Conservation (phyloP, 2,888 invertebrate genomes). For the Limenitis camilla region DNA sequence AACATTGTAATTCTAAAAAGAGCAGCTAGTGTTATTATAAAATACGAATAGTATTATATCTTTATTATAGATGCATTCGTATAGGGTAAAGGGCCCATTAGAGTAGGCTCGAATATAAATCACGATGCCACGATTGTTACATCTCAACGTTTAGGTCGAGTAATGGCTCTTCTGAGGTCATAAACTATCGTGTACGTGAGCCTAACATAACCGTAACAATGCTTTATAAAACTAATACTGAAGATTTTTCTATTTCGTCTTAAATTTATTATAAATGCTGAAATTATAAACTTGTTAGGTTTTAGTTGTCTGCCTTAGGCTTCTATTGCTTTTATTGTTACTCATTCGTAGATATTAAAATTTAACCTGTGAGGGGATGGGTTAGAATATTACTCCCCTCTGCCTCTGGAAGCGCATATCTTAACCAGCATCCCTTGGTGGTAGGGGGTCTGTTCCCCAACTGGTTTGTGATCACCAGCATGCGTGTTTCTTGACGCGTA, state of each 20-base stretch:
- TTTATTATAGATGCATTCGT: neutral
- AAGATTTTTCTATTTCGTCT: no score
- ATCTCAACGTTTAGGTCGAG: slow-evolving; percentile 14
- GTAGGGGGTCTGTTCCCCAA: no score
- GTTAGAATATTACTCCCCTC: no score
- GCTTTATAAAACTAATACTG: slow-evolving; percentile 4
- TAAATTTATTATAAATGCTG: no score
- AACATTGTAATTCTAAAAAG: no score
- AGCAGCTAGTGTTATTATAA: no score
- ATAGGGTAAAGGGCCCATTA: slow-evolving; percentile 6
- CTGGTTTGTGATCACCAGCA: no score
- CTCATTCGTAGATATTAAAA: neutral
- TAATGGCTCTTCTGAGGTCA: slow-evolving; percentile 18
- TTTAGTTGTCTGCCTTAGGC: slow-evolving; percentile 30
- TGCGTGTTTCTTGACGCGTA: no score
- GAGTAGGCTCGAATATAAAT: slow-evolving; percentile 12
- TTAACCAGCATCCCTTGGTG: no score
- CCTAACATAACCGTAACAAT: slow-evolving; percentile 3
- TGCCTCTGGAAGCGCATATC: no score
- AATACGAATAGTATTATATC: no score
- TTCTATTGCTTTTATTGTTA: slow-evolving; percentile 34
- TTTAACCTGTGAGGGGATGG: no score
- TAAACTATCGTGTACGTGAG: slow-evolving; percentile 19
- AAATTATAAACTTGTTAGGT: neutral
- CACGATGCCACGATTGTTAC: slow-evolving; percentile 11